Percentiles rank a stretch among this genome's conserved stretches.
Conservation (phyloP, 2,888 invertebrate species). For the Boloria selene region DNA sequence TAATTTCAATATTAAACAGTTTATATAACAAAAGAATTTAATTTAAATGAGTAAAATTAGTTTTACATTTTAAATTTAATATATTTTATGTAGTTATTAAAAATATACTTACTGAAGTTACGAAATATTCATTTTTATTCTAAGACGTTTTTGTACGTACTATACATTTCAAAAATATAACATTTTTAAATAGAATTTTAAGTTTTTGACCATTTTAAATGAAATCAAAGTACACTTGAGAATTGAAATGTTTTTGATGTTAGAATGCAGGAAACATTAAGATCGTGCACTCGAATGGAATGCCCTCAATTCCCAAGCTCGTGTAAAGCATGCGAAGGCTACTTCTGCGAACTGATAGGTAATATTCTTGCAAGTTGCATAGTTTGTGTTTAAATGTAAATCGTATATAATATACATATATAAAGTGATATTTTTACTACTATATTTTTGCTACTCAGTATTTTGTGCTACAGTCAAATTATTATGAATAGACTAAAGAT, state of each 20-base stretch:
- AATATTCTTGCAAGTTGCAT: constrained; percentile 15
- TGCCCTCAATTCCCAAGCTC: constrained; percentile 8
- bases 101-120: too few species aligned
- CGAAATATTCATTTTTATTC: too few species aligned
- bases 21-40: too few species aligned
- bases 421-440: not conserved
- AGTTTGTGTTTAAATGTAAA: not conserved
- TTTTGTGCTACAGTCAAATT: not conserved
- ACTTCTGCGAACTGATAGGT: constrained; percentile 5
- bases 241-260: constrained; percentile 4
- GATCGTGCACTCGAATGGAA: not conserved
- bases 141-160: too few species aligned
- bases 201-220: too few species aligned
- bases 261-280: constrained; percentile 11
- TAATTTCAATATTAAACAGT: too few species aligned
- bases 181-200: too few species aligned
- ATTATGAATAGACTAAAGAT: too few species aligned
- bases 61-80: too few species aligned
- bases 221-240: not conserved
- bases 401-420: not conserved
- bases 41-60: too few species aligned
- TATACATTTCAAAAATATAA: too few species aligned
- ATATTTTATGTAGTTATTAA: too few species aligned
- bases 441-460: not conserved
- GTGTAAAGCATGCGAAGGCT: constrained; percentile 7